Base-by-base conservation (phyloP, 2,113 vertebrate genomes). In the Brachyhypopomus occidentalis region DNA sequence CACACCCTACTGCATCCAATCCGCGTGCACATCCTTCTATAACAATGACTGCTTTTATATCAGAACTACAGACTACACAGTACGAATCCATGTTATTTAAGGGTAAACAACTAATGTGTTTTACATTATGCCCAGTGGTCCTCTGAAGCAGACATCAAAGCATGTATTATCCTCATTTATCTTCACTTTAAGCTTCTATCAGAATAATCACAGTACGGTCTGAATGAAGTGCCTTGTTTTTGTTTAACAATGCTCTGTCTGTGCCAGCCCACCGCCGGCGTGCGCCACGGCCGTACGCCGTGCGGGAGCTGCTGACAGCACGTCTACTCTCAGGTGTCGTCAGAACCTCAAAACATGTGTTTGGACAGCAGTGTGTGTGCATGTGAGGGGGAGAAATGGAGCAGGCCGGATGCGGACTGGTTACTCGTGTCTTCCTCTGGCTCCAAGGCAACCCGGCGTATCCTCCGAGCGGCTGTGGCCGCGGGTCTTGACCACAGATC, bases 291-390 rank as follows among this genome's bases (percentile, higher is more conserved):
- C 8, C 41, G n/a, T 9, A 9, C 11, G 9, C 41, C 4, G 41
- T 77, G 52, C 80, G 84, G 73, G 80, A 67, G 62, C 79, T 80
- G 23, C 58, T 73, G 62, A 77, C 14, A 86, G 84, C 86, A 89
- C 81, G 84, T 88, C 84, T 79, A 83, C 86, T 90, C 86, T 85
- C n/a, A 87, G 86, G 84, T 88, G 87, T 83, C 84, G 76, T 83
- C 77, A 85, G 72, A 58, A n/a, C 84, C 83, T 90, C 90, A 91
- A 89, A 90, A 89, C 83, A n/a, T n/a, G 87, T 90, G 72, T 87
- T 90, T 87, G 86, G 66, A 71, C 75, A 48, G 52, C 56, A 59
- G 56, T 63, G 69, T 62, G 56, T 60, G 64, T 27, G 75, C 20
- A 20, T 63, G 63, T 30, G 64, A 71, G 72, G 82, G 63, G 55